phyloP scores from a whole-genome alignment of 2,797 vertebrate genomes.

The Hylomyscus alleni region DNA sequence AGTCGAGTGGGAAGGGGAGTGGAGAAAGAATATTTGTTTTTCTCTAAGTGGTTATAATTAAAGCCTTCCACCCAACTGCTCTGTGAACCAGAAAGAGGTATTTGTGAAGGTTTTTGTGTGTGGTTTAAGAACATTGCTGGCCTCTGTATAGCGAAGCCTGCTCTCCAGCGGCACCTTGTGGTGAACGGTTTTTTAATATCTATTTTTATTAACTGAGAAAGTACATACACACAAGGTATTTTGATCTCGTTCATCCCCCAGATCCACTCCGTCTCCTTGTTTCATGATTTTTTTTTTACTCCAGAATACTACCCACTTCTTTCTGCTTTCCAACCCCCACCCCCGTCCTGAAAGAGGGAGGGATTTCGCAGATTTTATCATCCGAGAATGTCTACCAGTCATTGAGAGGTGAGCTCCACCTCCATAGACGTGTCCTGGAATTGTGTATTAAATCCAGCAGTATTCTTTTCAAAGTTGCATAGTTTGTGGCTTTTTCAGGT shows the following conservation, averaged over 20 bases:
- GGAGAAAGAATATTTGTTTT: constrained; percentile 73
- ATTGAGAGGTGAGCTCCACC: background rate
- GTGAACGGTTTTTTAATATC: background rate
- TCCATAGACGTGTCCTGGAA: background rate
- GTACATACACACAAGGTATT: background rate
- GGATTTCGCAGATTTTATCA: background rate
- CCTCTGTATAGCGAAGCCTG: constrained; percentile 10
- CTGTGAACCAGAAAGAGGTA: constrained; percentile 71
- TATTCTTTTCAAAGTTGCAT: background rate
- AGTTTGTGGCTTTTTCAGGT: background rate
- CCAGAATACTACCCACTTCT: background rate
- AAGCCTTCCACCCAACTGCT: constrained; percentile 75
- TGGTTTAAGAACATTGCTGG: constrained; percentile 45
- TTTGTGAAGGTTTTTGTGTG: constrained; percentile 57
- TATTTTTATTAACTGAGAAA: background rate
- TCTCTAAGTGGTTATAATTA: constrained; percentile 79
- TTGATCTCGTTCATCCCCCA: background rate
- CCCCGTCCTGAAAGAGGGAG: background rate
- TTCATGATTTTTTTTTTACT: background rate
- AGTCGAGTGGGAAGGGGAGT: constrained; percentile 81
- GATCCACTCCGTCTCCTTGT: background rate
- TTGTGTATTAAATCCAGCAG: background rate
- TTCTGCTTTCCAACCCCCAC: background rate
- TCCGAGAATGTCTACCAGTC: background rate
- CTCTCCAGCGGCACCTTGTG: constrained; percentile 86